Evolutionary conservation across 2,113 vertebrate genomes (phyloP).

Genomic region (Lycocorax pyrrhopterus): DNA sequence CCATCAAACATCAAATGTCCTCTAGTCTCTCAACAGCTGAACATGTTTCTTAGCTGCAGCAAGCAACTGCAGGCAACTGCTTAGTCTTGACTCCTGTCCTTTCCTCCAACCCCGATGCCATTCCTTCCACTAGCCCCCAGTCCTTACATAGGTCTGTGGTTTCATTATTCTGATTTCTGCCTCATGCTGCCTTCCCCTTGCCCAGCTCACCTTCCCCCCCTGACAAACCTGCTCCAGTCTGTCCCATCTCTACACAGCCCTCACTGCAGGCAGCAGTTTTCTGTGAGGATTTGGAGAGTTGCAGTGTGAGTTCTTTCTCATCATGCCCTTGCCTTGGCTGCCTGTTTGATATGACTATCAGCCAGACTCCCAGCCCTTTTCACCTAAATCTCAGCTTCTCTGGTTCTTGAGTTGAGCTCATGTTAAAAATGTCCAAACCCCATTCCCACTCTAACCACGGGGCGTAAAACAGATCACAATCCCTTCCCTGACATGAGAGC

Average conservation of each 20-base stretch:
- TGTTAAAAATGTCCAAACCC: not conserved
- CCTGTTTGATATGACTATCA: accelerated
- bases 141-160: not conserved
- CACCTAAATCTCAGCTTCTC: not conserved
- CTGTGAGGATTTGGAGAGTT: not conserved
- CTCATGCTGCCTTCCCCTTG: not conserved
- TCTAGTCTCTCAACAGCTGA: not conserved
- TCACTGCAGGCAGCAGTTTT: not conserved
- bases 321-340: not conserved
- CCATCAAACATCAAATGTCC: not conserved
- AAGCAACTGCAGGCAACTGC: not conserved
- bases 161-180: not conserved
- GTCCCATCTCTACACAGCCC: not conserved
- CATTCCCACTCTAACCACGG: not conserved
- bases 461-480: not conserved
- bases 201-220: not conserved
- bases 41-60: not conserved
- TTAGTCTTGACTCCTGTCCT: not conserved
- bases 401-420: not conserved
- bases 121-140: not conserved
- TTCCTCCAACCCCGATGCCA: not conserved
- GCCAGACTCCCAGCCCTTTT: not conserved
- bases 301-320: not conserved
- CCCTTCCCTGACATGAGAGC: not conserved
- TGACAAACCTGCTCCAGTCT: not conserved